These are phyloP conservation scores for Latrodectus geometricus DNA, from an alignment of 1,140 invertebrate genomes.

Conservation along the genomic window DNA sequence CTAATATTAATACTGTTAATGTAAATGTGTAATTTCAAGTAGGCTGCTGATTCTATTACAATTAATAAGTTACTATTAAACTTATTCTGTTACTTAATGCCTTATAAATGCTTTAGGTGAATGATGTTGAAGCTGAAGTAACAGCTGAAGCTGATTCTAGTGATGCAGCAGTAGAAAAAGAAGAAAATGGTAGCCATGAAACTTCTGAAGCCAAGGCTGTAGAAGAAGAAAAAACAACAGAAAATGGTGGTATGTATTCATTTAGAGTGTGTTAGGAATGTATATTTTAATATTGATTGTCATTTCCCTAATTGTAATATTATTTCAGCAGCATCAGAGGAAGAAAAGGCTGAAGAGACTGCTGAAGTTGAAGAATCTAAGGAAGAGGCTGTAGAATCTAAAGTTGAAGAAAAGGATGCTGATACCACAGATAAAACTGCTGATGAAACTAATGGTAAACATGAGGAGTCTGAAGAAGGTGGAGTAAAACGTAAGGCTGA, in stretches of 20 bases:
- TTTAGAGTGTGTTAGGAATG: not conserved
- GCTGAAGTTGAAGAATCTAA: slow-evolving; percentile 14
- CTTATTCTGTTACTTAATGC: not conserved
- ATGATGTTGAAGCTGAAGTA: slow-evolving; percentile 29
- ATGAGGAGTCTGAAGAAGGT: not conserved
- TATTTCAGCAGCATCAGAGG: not conserved
- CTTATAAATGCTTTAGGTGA: slow-evolving; percentile 17
- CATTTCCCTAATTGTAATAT: not conserved
- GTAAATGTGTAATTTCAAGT: not conserved
- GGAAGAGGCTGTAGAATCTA: slow-evolving; percentile 7
- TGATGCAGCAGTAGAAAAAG: slow-evolving; percentile 26
- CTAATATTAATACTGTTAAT: not conserved
- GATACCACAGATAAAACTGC: not conserved
- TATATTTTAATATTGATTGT: not conserved
- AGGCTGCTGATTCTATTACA: too few species aligned
- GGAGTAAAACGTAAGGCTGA: slow-evolving; percentile 42
- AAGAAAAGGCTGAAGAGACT: slow-evolving; percentile 10
- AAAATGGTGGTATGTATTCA: slow-evolving; percentile 40
- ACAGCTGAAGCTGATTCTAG: slow-evolving; percentile 56
- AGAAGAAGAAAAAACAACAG: slow-evolving; percentile 17
- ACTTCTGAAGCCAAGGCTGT: slow-evolving; percentile 2
- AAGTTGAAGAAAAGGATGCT: slow-evolving; percentile 8
- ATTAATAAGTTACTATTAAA: not conserved
- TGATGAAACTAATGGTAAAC: not conserved
- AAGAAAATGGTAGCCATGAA: slow-evolving; percentile 27